Evolutionary conservation across 2,113 vertebrate genomes (phyloP).

Genomic region (Carollia perspicillata): DNA sequence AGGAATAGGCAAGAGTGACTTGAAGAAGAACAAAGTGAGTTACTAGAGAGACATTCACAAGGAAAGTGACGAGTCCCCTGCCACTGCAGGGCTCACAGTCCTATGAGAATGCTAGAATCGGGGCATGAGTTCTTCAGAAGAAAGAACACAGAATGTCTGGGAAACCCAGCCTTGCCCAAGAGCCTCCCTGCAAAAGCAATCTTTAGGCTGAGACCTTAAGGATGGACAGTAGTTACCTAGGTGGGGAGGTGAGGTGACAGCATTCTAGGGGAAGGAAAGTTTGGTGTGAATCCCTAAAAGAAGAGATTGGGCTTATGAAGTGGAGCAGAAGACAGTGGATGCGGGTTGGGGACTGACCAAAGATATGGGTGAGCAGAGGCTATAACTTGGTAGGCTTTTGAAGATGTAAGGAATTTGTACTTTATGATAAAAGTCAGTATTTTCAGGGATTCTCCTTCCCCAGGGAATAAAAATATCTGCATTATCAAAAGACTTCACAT

Average conservation of each 20-base stretch:
- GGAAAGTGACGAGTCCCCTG: not conserved
- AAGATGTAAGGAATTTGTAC: not conserved
- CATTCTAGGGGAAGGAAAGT: not conserved
- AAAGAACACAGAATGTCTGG: not conserved
- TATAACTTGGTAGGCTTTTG: not conserved
- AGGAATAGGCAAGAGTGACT: not conserved
- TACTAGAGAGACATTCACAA: not conserved
- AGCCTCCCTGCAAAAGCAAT: not conserved
- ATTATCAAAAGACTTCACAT: not conserved
- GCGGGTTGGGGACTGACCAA: not conserved
- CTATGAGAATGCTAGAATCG: not conserved
- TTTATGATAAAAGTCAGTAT: not conserved
- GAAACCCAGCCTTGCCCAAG: not conserved
- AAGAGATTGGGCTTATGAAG: not conserved
- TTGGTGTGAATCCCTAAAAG: not conserved
- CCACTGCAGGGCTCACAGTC: too few relatives aligned
- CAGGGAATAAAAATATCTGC: not conserved
- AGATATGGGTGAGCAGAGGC: not conserved
- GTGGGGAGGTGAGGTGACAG: not conserved
- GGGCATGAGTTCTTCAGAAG: not conserved
- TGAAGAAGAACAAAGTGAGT: not conserved
- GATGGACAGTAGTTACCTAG: not conserved
- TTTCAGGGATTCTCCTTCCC: not conserved
- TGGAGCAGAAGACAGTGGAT: accelerated
- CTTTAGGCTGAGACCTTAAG: not conserved